A percentile compares a stretch with the other conserved stretches of the same genome.
phyloP scores from a whole-genome alignment of 2,113 vertebrate species.

The Mungos mungo region DNA sequence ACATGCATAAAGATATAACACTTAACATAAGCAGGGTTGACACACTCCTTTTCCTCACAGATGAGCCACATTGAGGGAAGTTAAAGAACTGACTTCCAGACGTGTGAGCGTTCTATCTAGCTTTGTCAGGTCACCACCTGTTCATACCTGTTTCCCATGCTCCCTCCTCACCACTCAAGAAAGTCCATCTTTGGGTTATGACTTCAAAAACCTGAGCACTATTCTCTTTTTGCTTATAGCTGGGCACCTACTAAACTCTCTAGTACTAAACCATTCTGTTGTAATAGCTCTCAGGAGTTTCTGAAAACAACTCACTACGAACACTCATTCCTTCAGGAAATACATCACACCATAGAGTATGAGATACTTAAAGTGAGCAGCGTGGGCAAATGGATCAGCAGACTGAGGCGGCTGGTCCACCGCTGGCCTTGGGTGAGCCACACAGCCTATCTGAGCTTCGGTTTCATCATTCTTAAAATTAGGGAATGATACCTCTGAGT shows the following conservation, averaged over 20 bases:
- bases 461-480: background rate
- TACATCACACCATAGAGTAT: background rate
- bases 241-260: background rate
- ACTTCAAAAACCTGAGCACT: background rate
- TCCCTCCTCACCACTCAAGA: background rate
- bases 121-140: background rate
- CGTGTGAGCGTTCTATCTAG: background rate
- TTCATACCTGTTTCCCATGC: background rate
- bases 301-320: background rate
- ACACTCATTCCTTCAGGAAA: background rate
- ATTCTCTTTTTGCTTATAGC: background rate
- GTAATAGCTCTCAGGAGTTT: background rate
- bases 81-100: background rate
- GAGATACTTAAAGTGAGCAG: background rate
- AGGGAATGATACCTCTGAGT: background rate
- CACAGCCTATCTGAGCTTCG: background rate
- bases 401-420: background rate
- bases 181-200: background rate
- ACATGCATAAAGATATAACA: background rate
- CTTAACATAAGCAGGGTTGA: background rate
- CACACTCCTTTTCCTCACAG: background rate
- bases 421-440: background rate
- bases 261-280: background rate
- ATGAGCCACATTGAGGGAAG: background rate
- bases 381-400: background rate